Evolutionary conservation across 1,140 invertebrate species (phyloP).

Genomic region (Paraescarpia echinospica): DNA sequence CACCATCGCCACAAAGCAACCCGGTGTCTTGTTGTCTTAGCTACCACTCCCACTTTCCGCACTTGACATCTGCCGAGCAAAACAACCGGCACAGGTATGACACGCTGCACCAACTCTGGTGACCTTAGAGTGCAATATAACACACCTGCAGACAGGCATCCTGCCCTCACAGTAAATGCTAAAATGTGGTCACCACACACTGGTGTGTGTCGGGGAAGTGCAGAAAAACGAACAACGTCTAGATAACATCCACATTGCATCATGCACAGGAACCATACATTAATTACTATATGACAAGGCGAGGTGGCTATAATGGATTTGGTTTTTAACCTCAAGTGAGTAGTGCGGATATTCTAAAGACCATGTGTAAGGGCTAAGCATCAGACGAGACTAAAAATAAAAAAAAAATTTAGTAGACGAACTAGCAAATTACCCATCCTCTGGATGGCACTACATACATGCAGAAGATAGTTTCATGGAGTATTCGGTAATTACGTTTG

Average conservation of each 20-base stretch:
- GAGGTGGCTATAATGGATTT: not conserved
- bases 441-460: too few relatives aligned
- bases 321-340: not conserved
- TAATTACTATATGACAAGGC: not conserved
- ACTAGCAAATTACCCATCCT: too few relatives aligned
- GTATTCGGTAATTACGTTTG: too few relatives aligned
- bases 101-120: not conserved
- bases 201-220: not conserved
- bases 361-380: not conserved
- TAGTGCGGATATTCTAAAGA: not conserved
- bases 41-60: not conserved
- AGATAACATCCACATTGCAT: not conserved
- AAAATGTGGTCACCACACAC: not conserved
- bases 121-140: not conserved
- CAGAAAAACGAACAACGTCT: not conserved
- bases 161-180: not conserved
- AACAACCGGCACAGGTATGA: not conserved
- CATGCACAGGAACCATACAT: not conserved
- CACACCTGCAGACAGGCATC: not conserved
- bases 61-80: not conserved
- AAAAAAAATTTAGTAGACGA: too few relatives aligned
- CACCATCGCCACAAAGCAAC: not conserved
- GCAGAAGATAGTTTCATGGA: too few relatives aligned
- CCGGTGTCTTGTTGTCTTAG: not conserved
- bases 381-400: too few relatives aligned